Conservation (phyloP, 2,888 invertebrate species). For the Pseudococcus jackbeardsleyi region DNA sequence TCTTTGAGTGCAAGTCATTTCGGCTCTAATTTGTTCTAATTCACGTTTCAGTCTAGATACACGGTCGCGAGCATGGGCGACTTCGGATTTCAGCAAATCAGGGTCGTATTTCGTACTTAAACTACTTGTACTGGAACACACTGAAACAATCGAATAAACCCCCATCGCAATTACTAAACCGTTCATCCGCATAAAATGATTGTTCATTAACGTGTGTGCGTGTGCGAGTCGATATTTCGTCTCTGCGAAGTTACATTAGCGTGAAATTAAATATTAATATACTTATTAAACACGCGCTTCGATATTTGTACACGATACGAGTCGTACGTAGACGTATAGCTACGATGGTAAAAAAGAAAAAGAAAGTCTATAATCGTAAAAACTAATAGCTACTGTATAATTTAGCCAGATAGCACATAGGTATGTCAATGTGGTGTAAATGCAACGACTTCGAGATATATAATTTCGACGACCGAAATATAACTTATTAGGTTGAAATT, state of each 20-base stretch:
- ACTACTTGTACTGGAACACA: slow-evolving; percentile 89
- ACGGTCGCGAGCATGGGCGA: slow-evolving; percentile 88
- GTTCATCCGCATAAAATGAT: neutral
- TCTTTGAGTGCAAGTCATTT: slow-evolving; percentile 91
- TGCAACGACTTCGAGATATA: neutral
- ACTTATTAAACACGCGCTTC: neutral
- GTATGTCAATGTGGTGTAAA: neutral
- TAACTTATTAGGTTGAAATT: too few species aligned
- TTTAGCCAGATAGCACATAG: neutral
- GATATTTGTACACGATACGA: neutral
- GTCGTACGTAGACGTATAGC: neutral
- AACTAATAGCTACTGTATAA: neutral
- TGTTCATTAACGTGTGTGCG: neutral
- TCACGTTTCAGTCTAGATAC: slow-evolving; percentile 91
- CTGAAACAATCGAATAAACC: slow-evolving; percentile 71
- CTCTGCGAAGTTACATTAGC: neutral
- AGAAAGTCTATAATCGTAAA: neutral
- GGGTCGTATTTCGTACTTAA: slow-evolving; percentile 95
- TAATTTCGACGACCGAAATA: too few species aligned
- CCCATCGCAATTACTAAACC: neutral
- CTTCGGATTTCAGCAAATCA: slow-evolving; percentile 91
- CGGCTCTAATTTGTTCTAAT: slow-evolving; percentile 89
- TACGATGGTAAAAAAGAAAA: neutral
- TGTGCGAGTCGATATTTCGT: neutral
- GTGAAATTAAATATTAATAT: neutral